Evolutionary conservation across 2,797 vertebrate genomes (phyloP), one percentile per base, ranked within the genome.

Genomic region (Amblyraja radiata): DNA sequence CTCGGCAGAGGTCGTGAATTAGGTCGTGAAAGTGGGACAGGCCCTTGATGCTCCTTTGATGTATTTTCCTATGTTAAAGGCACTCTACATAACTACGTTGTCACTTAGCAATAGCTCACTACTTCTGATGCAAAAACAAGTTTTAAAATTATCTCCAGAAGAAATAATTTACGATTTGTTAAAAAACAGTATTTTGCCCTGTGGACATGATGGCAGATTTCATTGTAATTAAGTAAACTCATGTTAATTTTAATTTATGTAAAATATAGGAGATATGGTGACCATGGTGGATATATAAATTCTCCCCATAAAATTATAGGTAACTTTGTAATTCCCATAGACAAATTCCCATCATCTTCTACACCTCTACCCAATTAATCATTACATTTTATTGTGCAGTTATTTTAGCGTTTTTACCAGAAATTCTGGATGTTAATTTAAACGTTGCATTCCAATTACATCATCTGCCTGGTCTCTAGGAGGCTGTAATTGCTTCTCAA

Each of bases 401-500:
- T 68, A 88, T 68, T 88, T 88, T 88, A 68, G 61, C 65, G 84
- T 36, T 68, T 88, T 14, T 68, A n/a, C 84, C 84, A 88, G 84
- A 88, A 65, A 88, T 36, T 68, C 84, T 88, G 32, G 32, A 88
- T 68, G 61, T 88, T 88, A 88, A 88, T 88, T 88, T 88, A 68
- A 88, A 65, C 88, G 32, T 68, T 68, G 65, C 7, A 18, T 88
- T 88, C 61, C 84, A 68, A 88, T 88, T 88, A 88, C 84, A 88
- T 88, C 84, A 88, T 88, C n/a, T 68, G 61, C n/a, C 68, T 63
- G 6, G 84, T 88, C 63, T 32, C 63, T 68, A 68, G 84, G 36
- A 65, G 63, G 84, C 84, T 88, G 63, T 88, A 88, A 88, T 88
- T 88, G 84, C 61, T 88, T 88, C 84, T 88, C 84, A 88, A 88